Percentiles rank a stretch among this genome's conserved stretches.
phyloP scores from a whole-genome alignment of 2,888 invertebrate species.

The Poecilobothrus nobilitatus region DNA sequence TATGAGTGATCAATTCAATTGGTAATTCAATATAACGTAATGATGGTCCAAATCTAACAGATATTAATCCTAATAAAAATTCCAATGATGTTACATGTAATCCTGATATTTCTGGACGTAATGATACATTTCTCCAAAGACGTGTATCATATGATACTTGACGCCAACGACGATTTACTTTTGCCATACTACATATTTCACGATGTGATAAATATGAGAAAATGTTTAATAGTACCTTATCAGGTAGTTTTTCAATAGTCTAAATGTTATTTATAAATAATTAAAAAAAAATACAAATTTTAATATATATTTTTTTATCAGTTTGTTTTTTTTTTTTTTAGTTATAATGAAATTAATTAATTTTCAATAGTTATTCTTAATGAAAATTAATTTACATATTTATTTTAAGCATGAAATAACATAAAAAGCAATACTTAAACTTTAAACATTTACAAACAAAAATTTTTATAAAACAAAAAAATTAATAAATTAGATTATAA shows the following conservation, averaged over 20 bases:
- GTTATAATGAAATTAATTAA: no score
- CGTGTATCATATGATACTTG: conserved; percentile 89
- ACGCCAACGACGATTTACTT: conserved; percentile 94
- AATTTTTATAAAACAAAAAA: no score
- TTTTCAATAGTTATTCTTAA: no score
- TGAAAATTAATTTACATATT: no score
- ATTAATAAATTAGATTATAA: no score
- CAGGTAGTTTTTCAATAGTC: conserved; percentile 95
- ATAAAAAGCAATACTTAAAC: no score
- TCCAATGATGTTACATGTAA: conserved; percentile 65
- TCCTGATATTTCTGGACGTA: conserved; percentile 94
- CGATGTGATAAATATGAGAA: conserved; percentile 90
- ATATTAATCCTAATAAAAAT: conserved; percentile 76
- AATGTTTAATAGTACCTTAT: conserved; percentile 88
- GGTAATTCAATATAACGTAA: conserved; percentile 87
- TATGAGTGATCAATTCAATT: conserved; percentile 92
- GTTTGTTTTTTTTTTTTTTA: no score
- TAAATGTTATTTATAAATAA: conserved; percentile 44
- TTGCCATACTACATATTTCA: conserved; percentile 88
- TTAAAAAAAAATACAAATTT: conserved; percentile 14
- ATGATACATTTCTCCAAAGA: conserved; percentile 91
- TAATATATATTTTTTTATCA: background rate
- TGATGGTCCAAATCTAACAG: conserved; percentile 78
- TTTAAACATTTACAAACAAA: no score
- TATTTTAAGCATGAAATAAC: no score